These are phyloP conservation scores for Hydrophis major DNA, from an alignment of 2,797 vertebrate genomes.

Conservation along the genomic window DNA sequence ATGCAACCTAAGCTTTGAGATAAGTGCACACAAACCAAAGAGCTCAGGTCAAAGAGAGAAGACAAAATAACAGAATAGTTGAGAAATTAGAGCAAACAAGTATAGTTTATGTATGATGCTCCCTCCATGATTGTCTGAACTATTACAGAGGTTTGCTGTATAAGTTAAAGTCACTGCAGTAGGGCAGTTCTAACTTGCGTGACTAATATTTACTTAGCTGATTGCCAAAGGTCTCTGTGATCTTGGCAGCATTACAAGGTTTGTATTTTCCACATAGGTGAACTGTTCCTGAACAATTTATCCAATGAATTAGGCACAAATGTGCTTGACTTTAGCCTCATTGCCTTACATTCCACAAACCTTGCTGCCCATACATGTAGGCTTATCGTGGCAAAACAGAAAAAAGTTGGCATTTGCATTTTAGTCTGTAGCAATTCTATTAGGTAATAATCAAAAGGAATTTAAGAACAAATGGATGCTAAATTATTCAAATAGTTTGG, in stretches of 20 bases:
- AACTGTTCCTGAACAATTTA: constrained; percentile 23
- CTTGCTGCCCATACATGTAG: constrained; percentile 19
- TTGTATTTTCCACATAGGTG: constrained; percentile 1
- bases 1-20: not conserved
- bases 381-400: not conserved
- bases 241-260: constrained; percentile 13
- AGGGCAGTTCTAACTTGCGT: constrained; percentile 18
- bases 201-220: constrained; percentile 7
- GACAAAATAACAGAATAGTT: constrained; percentile 19
- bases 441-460: not conserved
- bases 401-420: not conserved
- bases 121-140: not conserved
- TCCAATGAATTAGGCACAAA: constrained; percentile 9
- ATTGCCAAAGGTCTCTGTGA: constrained; percentile 4
- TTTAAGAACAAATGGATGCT: not conserved
- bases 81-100: constrained; percentile 32
- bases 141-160: constrained; percentile 13
- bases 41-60: constrained; percentile 11
- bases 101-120: constrained; percentile 17
- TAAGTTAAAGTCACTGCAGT: constrained; percentile 20
- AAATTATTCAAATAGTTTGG: constrained; percentile 8
- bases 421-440: not conserved
- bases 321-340: constrained; percentile 8
- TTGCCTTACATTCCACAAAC: not conserved
- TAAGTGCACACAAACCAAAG: not conserved